These are phyloP conservation scores for Prionace glauca DNA, from an alignment of 2,797 vertebrate genomes.

Conservation along the genomic window DNA sequence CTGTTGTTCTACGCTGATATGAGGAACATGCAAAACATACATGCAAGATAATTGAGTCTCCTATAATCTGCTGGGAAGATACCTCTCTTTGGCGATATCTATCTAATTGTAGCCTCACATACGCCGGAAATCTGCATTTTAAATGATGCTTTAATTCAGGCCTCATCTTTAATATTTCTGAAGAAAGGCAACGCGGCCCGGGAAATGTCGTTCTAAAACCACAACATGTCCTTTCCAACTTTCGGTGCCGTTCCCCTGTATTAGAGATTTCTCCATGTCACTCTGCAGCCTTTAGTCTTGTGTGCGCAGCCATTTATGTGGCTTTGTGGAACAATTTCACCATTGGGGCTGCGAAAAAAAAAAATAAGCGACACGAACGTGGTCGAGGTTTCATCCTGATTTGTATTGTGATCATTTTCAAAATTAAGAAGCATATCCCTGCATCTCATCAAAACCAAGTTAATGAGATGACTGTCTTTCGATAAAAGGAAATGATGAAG, in stretches of 20 bases:
- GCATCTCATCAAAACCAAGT: conserved; percentile 98
- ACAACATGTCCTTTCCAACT: neutral
- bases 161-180: neutral
- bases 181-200: neutral
- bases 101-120: neutral
- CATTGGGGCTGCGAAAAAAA: neutral
- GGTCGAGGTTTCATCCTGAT: conserved; percentile 85
- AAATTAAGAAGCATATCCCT: conserved; percentile 98
- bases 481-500: conserved; percentile 96
- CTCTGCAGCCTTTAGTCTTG: conserved; percentile 17
- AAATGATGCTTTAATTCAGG: neutral
- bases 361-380: neutral
- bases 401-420: conserved; percentile 89
- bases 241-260: neutral
- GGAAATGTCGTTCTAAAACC: neutral
- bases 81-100: neutral
- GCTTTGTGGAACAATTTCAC: conserved; percentile 14
- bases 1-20: neutral
- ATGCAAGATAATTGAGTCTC: conserved; percentile 10
- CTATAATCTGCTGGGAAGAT: conserved; percentile 31
- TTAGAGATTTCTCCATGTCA: conserved; percentile 16
- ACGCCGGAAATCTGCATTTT: neutral
- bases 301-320: conserved; percentile 10
- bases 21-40: conserved; percentile 8
- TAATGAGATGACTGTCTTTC: conserved; percentile 98